Evolutionary conservation across 1,140 invertebrate species (phyloP), one percentile per base, ranked within the genome.

Genomic region (Dolichoris vasculosae): DNA sequence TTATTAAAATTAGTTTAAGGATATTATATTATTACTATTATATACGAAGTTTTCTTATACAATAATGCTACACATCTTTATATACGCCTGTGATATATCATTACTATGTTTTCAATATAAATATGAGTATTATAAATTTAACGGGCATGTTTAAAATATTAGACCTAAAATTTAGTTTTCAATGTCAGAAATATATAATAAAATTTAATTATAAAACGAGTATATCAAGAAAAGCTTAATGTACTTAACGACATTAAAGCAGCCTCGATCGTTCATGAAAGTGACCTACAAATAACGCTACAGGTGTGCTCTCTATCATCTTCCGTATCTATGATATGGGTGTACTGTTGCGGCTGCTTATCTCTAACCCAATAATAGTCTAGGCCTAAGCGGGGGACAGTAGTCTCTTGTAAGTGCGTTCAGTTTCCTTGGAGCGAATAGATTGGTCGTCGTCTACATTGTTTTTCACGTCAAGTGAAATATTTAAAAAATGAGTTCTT

Each of bases 381-480:
- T 30, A 0, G 20, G 4, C 40, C 32, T 0, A 32, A 76, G 23
- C 9, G n/a, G 15, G 15, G 38, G 38, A 30, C 17, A 2, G 30
- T 76, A 40, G 20, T 26, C 26, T 59, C 43, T 23, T 78, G 9
- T 40, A 17, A 43, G 20, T 40, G 30, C 30, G 73, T 83, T 83
- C 71, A 55, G 73, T 38, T 83, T 83, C 73, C 73, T 46, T 83
- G 38, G 82, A 83, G 82, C 73, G 71, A 32, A 43, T 63, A 82
- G 38, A 26, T 38, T 71, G 40, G 15, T 3, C 46, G 13, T 32
- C 20, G 15, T 32, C 15, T 0, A 35, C 26, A 15, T 76, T n/a
- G 76, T 83, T 83, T 59, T 83, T 83, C 64, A 75, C 71, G 82
- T 38, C 43, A 83, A n/a, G 43, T 15, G 35, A 55, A 82, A 73